Evolutionary conservation across 1,140 invertebrate species (phyloP), one percentile per base, ranked within the genome.

Genomic region (Drosophila littoralis): DNA sequence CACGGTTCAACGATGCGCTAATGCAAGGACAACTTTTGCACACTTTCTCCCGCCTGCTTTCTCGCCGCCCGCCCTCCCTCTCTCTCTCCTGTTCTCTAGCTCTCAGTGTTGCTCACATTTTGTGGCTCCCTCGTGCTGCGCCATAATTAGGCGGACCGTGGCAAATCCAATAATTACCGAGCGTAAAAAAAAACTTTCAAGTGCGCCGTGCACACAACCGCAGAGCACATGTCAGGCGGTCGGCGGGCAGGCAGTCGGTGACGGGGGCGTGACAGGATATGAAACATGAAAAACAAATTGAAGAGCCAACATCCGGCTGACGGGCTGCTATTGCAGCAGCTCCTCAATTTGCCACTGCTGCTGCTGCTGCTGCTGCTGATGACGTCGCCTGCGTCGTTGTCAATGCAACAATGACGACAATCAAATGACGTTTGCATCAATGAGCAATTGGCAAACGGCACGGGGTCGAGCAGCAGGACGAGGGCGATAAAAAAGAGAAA

Each of bases 381-480:
- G 51, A 33, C 32, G 51, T 66, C 9, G 60, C 63, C 9, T 50
- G 55, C 68, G 81, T 83, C 65, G 73, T 80, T 82, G 81, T 85
- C 81, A 84, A 72, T 79, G 81, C 69, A 77, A 89, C 85, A 90
- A 89, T 90, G 85, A 90, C 85, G 85, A 90, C 85, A 90, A 90
- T 90, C 85, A 90, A 90, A 90, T 90, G 85, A 90, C 85, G 85
- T 90, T 90, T 89, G 84, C 84, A 89, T 89, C 85, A 89, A 84
- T 89, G 81, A 89, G 84, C 78, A 89, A 88, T 88, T 86, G 83
- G 78, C 78, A 82, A 86, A 68, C 64, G 75, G 64, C 52, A 17
- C 38, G 46, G 32, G 38, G 33, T 52, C 17, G 8, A 50, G 63
- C 69, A 52, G 46, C 32, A 60, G 57, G n/a, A 50, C 36, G 32